Conservation (phyloP, 1,140 invertebrate species). For the Schlechtendalia chinensis region DNA sequence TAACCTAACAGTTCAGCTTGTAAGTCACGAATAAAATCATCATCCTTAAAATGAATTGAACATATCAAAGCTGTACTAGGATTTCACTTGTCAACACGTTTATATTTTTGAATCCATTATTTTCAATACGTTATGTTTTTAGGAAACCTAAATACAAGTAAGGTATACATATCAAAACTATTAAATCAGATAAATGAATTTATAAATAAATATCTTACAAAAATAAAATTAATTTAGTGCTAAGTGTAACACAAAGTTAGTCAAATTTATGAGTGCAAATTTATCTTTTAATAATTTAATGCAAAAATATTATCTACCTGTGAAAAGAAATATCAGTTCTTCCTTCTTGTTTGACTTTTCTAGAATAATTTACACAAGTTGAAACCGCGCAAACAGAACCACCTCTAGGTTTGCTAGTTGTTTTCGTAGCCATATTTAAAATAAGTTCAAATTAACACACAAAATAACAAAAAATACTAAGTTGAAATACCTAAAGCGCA, state of each 20-base stretch:
- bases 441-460: too few species aligned
- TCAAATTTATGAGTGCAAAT: too few species aligned
- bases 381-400: too few species aligned
- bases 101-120: constrained; percentile 10
- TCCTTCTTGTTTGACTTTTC: constrained; percentile 1
- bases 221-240: too few species aligned
- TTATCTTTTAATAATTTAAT: too few species aligned
- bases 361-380: neutral
- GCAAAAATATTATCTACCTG: too few species aligned
- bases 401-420: too few species aligned
- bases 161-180: neutral
- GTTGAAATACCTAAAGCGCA: too few species aligned
- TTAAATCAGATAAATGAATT: constrained; percentile 3
- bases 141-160: constrained; percentile 3
- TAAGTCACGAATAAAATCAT: neutral
- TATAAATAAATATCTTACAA: too few species aligned
- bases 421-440: neutral
- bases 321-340: constrained; percentile 12
- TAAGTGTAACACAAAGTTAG: too few species aligned
- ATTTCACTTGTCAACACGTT: neutral
- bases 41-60: neutral
- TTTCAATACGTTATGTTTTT: neutral
- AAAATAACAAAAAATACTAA: too few species aligned
- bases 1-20: constrained; percentile 11
- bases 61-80: neutral